Evolutionary conservation across 1,140 invertebrate genomes (phyloP), one percentile per base, ranked within the genome.

Genomic region (Tyrophagus putrescentiae): DNA sequence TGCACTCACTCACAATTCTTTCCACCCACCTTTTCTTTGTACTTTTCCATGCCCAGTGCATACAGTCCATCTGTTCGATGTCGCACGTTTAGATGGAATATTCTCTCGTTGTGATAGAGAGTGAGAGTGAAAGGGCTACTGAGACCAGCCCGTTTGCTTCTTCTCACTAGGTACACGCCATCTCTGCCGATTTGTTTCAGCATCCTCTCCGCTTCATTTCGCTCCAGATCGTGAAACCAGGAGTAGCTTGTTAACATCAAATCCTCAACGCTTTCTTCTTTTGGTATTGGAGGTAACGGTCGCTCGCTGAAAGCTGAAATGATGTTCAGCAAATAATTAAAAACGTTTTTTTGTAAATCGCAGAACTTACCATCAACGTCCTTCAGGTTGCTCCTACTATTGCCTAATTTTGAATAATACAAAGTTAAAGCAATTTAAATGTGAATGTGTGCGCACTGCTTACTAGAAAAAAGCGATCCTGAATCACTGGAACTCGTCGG

Each of bases 21-120:
- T 60, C 18, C 16, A 6, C 28, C 29, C 52, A 69, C 68, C 63
- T 68, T 66, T 62, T 70, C 69, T 64, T 62, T 67, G 7, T 54
- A 31, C 50, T 70, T 70, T 57, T 68, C 67, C 50, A 56, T 66
- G 18, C 69, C 69, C n/a, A 70, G 61, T 27, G 69, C 67, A 60
- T 62, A 69, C 21, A 41, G 63, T 13, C 57, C 56, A 59, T 70
- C 67, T 5, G 50, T 11, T 60, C 64, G 53, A 44, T 60, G 42
- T 3, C 69, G 59, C 27, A 70, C 65, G 50, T 69, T 69, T 3
- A 70, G 33, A 62, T 70, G 65, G 57, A 65, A 70, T 31, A 69
- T 52, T 41, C 57, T 61, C 3, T 56, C 57, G 27, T 63, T 58
- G 57, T 66, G 61, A 25, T 63, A 62, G 3, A 70, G 44, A 23